Base-by-base conservation (phyloP, 2,888 invertebrate species). In the Endotricha flammealis region DNA sequence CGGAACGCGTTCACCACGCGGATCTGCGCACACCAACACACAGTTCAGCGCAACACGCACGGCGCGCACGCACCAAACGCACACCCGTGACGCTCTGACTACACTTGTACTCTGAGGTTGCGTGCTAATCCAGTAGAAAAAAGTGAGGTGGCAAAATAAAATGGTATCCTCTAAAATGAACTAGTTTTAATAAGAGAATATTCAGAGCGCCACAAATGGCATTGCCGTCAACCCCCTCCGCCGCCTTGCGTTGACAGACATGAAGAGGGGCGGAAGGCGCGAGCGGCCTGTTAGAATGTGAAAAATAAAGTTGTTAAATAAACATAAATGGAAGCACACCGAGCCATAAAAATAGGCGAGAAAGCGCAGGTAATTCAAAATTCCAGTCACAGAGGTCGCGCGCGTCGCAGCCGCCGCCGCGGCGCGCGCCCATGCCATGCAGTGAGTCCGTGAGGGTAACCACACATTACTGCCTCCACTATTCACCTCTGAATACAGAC, bases 1-100 rank as follows among this genome's bases (percentile, higher is more conserved):
- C 99, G 98, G 93, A 99, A 99, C 90, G 99, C 99, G 91, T 99
- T 99, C 90, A 99, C 98, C 91, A 99, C 99, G 91, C 99, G 98
- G 88, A 99, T 99, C 99, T 99, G 94, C 88, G 90, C n/a, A n/a
- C n/a, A n/a, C n/a, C n/a, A n/a, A n/a, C n/a, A n/a, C n/a, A n/a
- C n/a, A n/a, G n/a, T n/a, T n/a, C n/a, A n/a, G 90, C 79, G 44
- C 71, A 67, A 81, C 65, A 57, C 44, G 47, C 12, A 13, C 10
- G 32, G 45, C 49, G 38, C 49, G 36, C 37, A 14, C 32, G 33
- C 33, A 36, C 12, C 37, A 12, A 13, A 1, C 8, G 4, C 22
- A 22, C 32, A 45, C 36, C 39, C 41, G 41, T 29, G 42, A 36
- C 46, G 51, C 55, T 43, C 56, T 48, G 47, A 42, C 40, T 32